Evolutionary conservation across 1,140 invertebrate species (phyloP).

Genomic region (Sogatella furcifera): DNA sequence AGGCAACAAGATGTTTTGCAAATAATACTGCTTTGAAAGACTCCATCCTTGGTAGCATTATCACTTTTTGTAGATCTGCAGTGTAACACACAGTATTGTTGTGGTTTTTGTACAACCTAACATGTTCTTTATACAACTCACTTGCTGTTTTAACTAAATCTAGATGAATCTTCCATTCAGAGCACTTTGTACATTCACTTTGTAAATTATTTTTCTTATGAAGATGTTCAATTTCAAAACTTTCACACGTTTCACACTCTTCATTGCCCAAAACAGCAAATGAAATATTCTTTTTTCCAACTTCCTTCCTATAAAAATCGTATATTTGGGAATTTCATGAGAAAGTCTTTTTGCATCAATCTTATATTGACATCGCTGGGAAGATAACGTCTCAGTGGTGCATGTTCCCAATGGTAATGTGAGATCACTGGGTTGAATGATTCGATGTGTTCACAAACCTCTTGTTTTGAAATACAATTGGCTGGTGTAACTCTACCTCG

Average conservation of each 20-base stretch:
- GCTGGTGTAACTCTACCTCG: slow-evolving; percentile 6
- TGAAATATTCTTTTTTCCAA: slow-evolving; percentile 14
- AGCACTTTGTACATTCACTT: slow-evolving; percentile 2
- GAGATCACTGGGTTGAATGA: slow-evolving; percentile 18
- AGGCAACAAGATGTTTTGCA: neutral
- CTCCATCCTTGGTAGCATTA: slow-evolving; percentile 19
- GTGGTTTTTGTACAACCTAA: neutral
- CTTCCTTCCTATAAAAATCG: slow-evolving; percentile 17
- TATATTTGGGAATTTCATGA: slow-evolving; percentile 9
- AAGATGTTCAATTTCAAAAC: slow-evolving; percentile 10
- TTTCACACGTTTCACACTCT: slow-evolving; percentile 16
- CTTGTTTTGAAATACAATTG: neutral
- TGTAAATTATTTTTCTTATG: slow-evolving; percentile 13
- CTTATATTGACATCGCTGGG: slow-evolving; percentile 17
- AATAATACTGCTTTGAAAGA: slow-evolving; percentile 18
- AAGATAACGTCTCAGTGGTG: slow-evolving; percentile 16
- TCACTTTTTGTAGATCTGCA: slow-evolving; percentile 19
- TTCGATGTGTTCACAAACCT: slow-evolving; percentile 14
- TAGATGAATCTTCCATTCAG: slow-evolving; percentile 3
- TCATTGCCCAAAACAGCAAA: slow-evolving; percentile 17
- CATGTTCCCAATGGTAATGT: slow-evolving; percentile 21
- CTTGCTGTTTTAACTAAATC: slow-evolving; percentile 5
- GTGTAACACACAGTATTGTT: slow-evolving; percentile 10
- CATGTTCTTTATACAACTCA: slow-evolving; percentile 2
- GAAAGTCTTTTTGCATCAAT: slow-evolving; percentile 20